These are phyloP conservation scores for Embidobia sp. DNA, from an alignment of 2,888 invertebrate genomes.

Conservation along the genomic window DNA sequence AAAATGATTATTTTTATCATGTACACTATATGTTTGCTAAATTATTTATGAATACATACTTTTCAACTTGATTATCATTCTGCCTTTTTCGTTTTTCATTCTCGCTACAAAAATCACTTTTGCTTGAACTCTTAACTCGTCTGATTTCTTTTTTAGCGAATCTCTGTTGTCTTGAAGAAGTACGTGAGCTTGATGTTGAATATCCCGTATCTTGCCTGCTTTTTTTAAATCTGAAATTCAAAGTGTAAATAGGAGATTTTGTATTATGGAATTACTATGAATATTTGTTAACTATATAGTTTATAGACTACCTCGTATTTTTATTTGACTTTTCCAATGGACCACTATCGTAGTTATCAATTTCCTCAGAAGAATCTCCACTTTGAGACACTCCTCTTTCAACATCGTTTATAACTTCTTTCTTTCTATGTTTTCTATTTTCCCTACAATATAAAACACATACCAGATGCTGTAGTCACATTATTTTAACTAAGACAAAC, in stretches of 20 bases:
- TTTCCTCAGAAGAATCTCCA: conserved; percentile 74
- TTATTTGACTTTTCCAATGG: conserved; percentile 58
- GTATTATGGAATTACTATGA: too few species aligned
- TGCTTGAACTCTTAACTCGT: conserved; percentile 67
- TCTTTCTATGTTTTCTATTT: conserved; percentile 65
- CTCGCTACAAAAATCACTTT: conserved; percentile 66
- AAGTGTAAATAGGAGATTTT: too few species aligned
- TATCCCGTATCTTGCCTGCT: conserved; percentile 86
- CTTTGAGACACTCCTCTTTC: conserved; percentile 70
- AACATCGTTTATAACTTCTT: conserved; percentile 67
- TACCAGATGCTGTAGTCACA: too few species aligned
- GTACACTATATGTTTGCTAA: too few species aligned
- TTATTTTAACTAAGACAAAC: too few species aligned
- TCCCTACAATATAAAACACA: too few species aligned
- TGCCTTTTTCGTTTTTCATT: conserved; percentile 63
- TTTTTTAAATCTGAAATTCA: conserved; percentile 74
- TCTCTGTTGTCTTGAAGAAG: conserved; percentile 79
- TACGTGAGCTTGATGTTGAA: conserved; percentile 86
- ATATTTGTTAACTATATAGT: too few species aligned
- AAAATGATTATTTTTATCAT: neutral
- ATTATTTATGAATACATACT: neutral
- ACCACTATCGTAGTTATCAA: conserved; percentile 73
- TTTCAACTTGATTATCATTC: conserved; percentile 47
- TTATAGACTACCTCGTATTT: conserved; percentile 57
- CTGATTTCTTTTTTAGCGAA: conserved; percentile 70